Evolutionary conservation across 2,797 vertebrate genomes (phyloP).

Genomic region (Microctenopoma steveboyesi): DNA sequence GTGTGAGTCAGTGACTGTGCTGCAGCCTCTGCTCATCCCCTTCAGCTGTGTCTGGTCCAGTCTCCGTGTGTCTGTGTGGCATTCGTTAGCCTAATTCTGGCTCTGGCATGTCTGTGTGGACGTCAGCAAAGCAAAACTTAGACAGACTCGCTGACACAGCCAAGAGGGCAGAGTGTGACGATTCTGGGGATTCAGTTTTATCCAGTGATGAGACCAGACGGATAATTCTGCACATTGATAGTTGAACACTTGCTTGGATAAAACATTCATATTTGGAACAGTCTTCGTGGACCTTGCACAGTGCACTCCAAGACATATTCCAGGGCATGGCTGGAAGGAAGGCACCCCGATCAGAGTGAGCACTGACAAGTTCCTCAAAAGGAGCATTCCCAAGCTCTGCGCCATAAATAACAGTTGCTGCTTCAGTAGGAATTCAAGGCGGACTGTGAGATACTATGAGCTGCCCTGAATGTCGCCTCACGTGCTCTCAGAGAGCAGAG

Average conservation of each 20-base stretch:
- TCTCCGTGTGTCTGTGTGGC: constrained; percentile 12
- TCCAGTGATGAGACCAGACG: constrained; percentile 17
- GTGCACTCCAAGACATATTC: constrained; percentile 14
- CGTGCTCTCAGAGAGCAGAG: constrained; percentile 12
- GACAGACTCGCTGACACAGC: constrained; percentile 32
- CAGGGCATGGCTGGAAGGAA: constrained; percentile 13
- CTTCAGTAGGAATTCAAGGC: constrained; percentile 30
- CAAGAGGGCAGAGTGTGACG: constrained; percentile 21
- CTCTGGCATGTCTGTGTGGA: constrained; percentile 46
- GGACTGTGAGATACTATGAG: constrained; percentile 20
- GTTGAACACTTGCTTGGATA: neutral
- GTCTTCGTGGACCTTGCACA: constrained; percentile 13
- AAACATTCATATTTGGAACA: constrained; percentile 12
- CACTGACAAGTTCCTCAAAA: constrained; percentile 32
- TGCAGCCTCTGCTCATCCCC: constrained; percentile 19
- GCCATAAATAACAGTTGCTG: constrained; percentile 63
- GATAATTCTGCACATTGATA: constrained; percentile 33
- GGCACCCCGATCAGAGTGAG: constrained; percentile 8
- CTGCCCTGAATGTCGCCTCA: constrained; percentile 48
- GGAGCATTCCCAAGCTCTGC: constrained; percentile 43
- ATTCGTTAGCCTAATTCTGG: constrained; percentile 46
- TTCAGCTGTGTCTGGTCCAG: constrained; percentile 18
- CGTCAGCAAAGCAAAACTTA: constrained; percentile 36
- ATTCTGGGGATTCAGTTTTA: constrained; percentile 42
- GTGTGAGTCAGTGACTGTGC: constrained; percentile 29